Base-by-base conservation (phyloP, 2,888 invertebrate genomes). In the Megaustenia siamemsis region DNA sequence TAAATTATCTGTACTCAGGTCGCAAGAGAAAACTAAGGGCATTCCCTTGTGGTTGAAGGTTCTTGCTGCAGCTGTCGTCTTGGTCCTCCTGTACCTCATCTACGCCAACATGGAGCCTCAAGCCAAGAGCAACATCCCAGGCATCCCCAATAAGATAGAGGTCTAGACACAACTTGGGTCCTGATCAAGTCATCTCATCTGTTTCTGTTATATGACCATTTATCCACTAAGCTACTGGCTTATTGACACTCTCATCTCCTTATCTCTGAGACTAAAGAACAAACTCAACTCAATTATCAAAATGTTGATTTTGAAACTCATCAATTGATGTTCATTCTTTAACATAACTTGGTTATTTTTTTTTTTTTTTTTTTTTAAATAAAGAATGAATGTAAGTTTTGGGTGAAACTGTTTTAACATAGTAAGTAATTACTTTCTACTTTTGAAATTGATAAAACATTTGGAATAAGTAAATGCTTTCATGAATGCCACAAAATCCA, bases 61-160 rank as follows among this genome's bases (percentile, higher is more conserved):
- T 5, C 28, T 90, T 6, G 81, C 87, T 40, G 35, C 90, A 8
- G 32, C 89, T 2, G 63, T 89, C 24, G 86, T 90, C 43, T 87
- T 89, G n/a, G 85, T 88, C 60, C 86, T 92, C 28, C 88, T 88
- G 5, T 92, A 90, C 76, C 87, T 92, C 53, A 89, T 92, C 35
- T 84, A 90, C 56, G 87, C 88, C 49, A 92, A 92, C 88, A 90
- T 92, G 90, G 91, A 91, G 71, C 87, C 89, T 15, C 86, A 88
- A 10, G 89, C 89, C 12, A 87, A 87, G 76, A 88, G 85, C 73
- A 90, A 87, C 84, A 89, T 91, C 56, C 91, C 92, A 4, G 84
- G 68, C 40, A 82, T 86, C 40, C 69, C 21, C 21, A 88, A 63
- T 78, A 87, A 71, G 18, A 40, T 84, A 56, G 79, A 84, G 49